These are phyloP conservation scores for Oryzias celebensis DNA, from an alignment of 2,113 vertebrate genomes.

Conservation along the genomic window DNA sequence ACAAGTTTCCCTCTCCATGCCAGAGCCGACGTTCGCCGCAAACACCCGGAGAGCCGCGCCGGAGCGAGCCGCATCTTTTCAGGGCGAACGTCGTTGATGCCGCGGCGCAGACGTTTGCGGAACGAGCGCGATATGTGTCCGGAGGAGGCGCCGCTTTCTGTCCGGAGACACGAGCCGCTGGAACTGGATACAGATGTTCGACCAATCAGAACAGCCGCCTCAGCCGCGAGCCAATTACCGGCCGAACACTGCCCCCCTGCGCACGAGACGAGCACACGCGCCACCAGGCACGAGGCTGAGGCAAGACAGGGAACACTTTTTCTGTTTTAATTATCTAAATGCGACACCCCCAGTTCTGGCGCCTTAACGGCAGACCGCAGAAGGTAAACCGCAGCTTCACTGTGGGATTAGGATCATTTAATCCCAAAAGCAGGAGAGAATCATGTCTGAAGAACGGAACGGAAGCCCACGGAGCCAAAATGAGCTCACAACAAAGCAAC, in stretches of 20 bases:
- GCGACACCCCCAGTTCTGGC: too few relatives aligned
- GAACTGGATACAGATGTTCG: constrained; percentile 69
- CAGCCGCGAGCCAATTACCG: constrained; percentile 39
- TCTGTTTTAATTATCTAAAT: background rate
- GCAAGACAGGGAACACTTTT: background rate
- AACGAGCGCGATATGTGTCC: background rate
- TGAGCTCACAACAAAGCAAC: background rate
- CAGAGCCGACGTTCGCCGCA: background rate
- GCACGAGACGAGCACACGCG: constrained; percentile 5
- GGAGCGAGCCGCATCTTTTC: background rate
- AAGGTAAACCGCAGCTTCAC: too few relatives aligned
- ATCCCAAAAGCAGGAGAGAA: too few relatives aligned
- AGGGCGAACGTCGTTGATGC: background rate
- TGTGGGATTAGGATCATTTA: too few relatives aligned
- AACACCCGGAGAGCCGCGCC: background rate
- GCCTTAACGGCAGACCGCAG: too few relatives aligned
- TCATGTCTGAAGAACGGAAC: too few relatives aligned
- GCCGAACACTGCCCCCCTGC: constrained; percentile 66
- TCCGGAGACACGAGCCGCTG: constrained; percentile 55
- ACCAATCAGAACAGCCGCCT: constrained; percentile 56
- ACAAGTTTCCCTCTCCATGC: constrained; percentile 18
- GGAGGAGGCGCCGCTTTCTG: constrained; percentile 49
- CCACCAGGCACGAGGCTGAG: too few relatives aligned
- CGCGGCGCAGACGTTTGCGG: background rate
- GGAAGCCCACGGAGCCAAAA: too few relatives aligned